Conservation (phyloP, 2,888 invertebrate species). For the Lucinisca nassula region DNA sequence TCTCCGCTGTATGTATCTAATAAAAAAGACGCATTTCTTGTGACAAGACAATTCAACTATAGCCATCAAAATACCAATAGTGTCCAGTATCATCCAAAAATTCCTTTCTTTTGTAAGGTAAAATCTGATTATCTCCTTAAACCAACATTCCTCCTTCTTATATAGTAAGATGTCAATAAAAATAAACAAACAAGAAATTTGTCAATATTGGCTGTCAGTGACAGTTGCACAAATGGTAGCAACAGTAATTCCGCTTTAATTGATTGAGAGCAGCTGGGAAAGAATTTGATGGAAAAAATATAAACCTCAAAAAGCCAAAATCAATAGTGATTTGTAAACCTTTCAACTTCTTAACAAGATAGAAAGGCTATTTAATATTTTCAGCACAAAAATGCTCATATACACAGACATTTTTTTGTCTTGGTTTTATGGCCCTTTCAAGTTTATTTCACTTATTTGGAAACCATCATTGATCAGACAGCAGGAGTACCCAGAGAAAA, state of each 20-base stretch:
- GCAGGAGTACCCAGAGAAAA: no score
- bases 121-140: not conserved
- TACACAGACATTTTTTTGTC: no score
- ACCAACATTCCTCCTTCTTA: not conserved
- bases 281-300: not conserved
- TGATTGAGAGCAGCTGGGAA: not conserved
- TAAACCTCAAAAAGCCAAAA: not conserved
- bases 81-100: not conserved
- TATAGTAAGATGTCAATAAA: not conserved
- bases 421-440: no score
- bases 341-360: no score
- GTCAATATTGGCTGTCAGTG: no score
- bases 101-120: not conserved
- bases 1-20: no score
- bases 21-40: not conserved
- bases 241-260: not conserved
- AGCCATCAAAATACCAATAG: not conserved
- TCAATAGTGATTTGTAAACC: not conserved
- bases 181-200: constrained; percentile 4
- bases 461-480: no score
- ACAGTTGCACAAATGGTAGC: no score
- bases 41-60: not conserved
- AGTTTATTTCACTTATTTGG: no score
- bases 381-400: no score
- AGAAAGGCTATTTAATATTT: no score